Conservation (phyloP, 2,888 invertebrate species). For the Eilema caniola region DNA sequence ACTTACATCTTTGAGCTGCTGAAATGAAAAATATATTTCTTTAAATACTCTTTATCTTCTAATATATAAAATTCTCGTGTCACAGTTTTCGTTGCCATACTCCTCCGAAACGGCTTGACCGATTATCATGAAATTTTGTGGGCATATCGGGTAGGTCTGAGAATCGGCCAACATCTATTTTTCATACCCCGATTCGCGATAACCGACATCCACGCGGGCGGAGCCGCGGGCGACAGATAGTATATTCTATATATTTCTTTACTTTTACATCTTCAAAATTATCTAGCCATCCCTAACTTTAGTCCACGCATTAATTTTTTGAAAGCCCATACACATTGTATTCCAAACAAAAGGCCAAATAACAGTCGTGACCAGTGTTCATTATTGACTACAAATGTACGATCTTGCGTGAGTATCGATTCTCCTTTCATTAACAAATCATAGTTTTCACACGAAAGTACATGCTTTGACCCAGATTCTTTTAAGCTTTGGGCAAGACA, state of each 20-base stretch:
- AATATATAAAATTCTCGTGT: no score
- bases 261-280: not conserved
- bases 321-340: slow-evolving; percentile 19
- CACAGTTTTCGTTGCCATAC: no score
- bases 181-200: no score
- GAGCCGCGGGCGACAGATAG: no score
- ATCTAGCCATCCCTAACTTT: not conserved
- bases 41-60: no score
- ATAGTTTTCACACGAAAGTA: slow-evolving; percentile 58
- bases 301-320: slow-evolving; percentile 4
- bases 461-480: slow-evolving; percentile 44
- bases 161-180: no score
- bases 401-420: slow-evolving; percentile 44
- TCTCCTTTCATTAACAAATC: slow-evolving; percentile 51
- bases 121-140: no score
- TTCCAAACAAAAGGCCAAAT: slow-evolving; percentile 23
- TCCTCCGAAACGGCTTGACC: no score
- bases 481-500: slow-evolving; percentile 45
- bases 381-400: slow-evolving; percentile 29
- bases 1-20: no score
- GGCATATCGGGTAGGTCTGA: no score
- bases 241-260: not conserved
- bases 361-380: slow-evolving; percentile 43
- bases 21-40: no score
- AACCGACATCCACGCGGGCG: no score